phyloP scores from a whole-genome alignment of 35 echinoderm and acorn worm species.

The Acanthaster planci region DNA sequence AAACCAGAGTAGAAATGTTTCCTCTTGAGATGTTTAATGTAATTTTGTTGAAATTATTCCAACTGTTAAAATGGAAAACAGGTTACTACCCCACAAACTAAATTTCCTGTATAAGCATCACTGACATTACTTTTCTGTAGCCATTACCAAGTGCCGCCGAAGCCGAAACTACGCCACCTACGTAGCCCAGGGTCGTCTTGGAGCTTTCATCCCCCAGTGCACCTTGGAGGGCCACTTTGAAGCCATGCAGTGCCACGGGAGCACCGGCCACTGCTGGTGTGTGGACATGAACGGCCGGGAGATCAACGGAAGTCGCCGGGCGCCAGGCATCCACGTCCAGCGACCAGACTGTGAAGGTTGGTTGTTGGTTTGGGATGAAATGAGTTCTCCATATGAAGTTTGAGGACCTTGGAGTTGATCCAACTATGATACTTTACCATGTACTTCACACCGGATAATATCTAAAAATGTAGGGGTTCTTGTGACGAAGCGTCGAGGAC shows the following conservation, averaged over 20 bases:
- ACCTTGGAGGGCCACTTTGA: constrained; percentile 59
- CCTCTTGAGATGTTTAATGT: too few relatives aligned
- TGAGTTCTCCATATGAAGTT: not conserved
- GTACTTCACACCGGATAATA: too few relatives aligned
- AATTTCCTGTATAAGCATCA: too few relatives aligned
- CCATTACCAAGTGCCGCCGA: not conserved
- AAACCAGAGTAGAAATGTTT: too few relatives aligned
- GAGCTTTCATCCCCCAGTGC: constrained; percentile 48
- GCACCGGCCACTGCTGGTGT: constrained; percentile 87
- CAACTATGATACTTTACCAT: too few relatives aligned
- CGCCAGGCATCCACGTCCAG: constrained; percentile 26
- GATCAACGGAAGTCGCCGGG: constrained; percentile 56
- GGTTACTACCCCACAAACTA: too few relatives aligned
- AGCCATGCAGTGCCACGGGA: constrained; percentile 67
- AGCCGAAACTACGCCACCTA: constrained; percentile 1
- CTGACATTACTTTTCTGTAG: not conserved
- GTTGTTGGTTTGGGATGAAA: too few relatives aligned
- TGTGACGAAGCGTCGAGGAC: too few relatives aligned
- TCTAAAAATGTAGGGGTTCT: too few relatives aligned
- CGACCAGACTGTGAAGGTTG: constrained; percentile 66
- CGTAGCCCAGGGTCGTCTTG: not conserved
- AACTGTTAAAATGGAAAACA: too few relatives aligned
- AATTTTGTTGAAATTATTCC: too few relatives aligned
- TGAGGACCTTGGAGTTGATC: not conserved
- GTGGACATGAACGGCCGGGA: constrained; percentile 58